Evolutionary conservation across 1,140 invertebrate species (phyloP), one percentile per base, ranked within the genome.

Genomic region (Piezodorus guildinii): DNA sequence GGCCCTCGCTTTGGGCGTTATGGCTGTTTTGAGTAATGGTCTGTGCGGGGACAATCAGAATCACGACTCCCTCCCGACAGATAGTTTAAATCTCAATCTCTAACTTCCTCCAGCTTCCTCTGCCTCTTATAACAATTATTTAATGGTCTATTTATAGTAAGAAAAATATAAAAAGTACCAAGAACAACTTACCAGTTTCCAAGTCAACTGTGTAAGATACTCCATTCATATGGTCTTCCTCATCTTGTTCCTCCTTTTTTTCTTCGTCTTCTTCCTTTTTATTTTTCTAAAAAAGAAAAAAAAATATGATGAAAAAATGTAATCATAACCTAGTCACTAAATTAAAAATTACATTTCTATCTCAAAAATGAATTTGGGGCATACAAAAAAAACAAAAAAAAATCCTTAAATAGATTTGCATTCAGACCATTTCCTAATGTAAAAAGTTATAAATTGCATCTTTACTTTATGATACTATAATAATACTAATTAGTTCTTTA

Each of bases 131-230:
- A 39, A 39, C 6, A 39, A 39, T 10, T 39, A 39, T 39, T 1
- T 39, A n/a, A 39, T 39, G 12, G 34, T 39, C 34, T 10, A 39
- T 10, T 30, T 30, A 39, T 10, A 10, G 9, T 1, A 10, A 39
- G 34, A 39, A 39, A 39, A 39, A 10, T 39, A 5, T 1, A 39
- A 39, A 39, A 10, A 39, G 34, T 39, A 1, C 12, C 34, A 12
- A 39, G 34, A 10, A 12, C 12, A n/a, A 79, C 83, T 80, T 73
- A 92, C 90, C 90, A 69, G 90, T 93, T 80, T 94, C 90, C 59
- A 86, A 85, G 76, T 94, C 90, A 61, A 91, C 84, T 62, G 85
- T 88, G 73, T 90, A 90, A 5, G 85, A 79, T 10, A 90, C 77
- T 25, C 86, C 87, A 59, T 83, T 83, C 87, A 87, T 90, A 15